Conservation (phyloP, 2,888 invertebrate genomes). For the Sinelater perroti region DNA sequence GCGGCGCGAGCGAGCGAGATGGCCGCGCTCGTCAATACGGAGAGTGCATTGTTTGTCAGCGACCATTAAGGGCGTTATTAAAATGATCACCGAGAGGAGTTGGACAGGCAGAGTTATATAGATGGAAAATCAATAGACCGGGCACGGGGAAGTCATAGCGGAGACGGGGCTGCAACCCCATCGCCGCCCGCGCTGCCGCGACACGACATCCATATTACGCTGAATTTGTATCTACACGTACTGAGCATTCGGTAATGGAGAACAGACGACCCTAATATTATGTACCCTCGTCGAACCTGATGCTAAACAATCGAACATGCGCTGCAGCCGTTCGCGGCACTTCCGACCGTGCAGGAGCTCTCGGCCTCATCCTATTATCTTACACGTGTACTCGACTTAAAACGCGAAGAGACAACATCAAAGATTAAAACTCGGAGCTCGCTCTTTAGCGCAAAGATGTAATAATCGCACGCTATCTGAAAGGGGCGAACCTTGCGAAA, state of each 20-base stretch:
- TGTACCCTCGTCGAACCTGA: constrained; percentile 37
- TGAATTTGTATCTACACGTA: constrained; percentile 40
- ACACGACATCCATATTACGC: constrained; percentile 41
- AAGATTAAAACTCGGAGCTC: too few species aligned
- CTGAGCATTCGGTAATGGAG: constrained; percentile 24
- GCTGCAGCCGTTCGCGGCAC: too few species aligned
- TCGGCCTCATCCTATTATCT: too few species aligned
- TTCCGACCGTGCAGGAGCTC: too few species aligned
- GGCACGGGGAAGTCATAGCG: constrained; percentile 30
- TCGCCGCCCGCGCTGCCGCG: constrained; percentile 28
- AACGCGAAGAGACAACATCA: too few species aligned
- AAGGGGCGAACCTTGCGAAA: too few species aligned
- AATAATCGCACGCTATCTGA: too few species aligned
- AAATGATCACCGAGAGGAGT: constrained; percentile 38
- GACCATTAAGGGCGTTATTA: constrained; percentile 38
- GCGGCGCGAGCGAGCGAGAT: constrained; percentile 1
- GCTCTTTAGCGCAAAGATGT: too few species aligned
- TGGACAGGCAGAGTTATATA: constrained; percentile 33
- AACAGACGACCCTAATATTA: constrained; percentile 31
- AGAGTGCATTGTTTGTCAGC: constrained; percentile 38
- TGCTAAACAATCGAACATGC: constrained; percentile 19
- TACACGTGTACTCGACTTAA: too few species aligned
- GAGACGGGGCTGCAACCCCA: constrained; percentile 35
- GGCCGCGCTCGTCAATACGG: constrained; percentile 20
- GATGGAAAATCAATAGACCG: constrained; percentile 38